These are phyloP conservation scores for Drosophila incognita DNA, from an alignment of 2,888 invertebrate species.

Conservation along the genomic window DNA sequence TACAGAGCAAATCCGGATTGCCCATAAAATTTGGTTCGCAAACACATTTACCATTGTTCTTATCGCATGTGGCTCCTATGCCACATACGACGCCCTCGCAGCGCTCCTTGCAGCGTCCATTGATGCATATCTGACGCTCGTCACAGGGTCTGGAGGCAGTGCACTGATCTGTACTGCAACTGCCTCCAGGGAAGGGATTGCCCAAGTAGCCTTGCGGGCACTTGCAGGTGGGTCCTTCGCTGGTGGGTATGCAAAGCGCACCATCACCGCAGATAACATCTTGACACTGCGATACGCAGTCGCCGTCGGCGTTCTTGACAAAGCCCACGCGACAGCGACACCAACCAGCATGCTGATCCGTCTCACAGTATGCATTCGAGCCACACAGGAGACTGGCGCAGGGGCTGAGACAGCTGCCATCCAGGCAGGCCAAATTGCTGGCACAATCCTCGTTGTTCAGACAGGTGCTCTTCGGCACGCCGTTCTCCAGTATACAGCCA, in stretches of 20 bases:
- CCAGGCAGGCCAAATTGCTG: constrained; percentile 91
- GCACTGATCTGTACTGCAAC: constrained; percentile 92
- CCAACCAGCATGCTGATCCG: constrained; percentile 94
- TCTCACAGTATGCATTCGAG: constrained; percentile 93
- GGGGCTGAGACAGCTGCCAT: constrained; percentile 92
- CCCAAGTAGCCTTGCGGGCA: constrained; percentile 94
- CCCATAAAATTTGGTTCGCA: constrained; percentile 95
- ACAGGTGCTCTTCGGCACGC: constrained; percentile 89
- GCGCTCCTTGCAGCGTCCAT: constrained; percentile 94
- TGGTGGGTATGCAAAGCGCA: constrained; percentile 94
- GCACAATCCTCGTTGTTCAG: constrained; percentile 91
- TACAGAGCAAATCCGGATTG: constrained; percentile 94
- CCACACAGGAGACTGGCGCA: constrained; percentile 92
- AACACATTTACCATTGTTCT: constrained; percentile 91
- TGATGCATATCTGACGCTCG: constrained; percentile 92
- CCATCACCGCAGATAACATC: constrained; percentile 91
- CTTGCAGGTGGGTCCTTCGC: constrained; percentile 94
- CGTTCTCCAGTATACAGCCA: constrained; percentile 89
- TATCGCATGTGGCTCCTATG: constrained; percentile 94
- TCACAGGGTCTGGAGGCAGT: constrained; percentile 91
- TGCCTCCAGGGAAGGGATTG: constrained; percentile 96
- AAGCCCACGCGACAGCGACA: constrained; percentile 94
- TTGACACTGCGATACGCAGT: constrained; percentile 90
- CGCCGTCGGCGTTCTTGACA: constrained; percentile 91
- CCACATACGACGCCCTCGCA: constrained; percentile 95